Evolutionary conservation across 2,797 vertebrate species (phyloP), one percentile per base, ranked within the genome.

Genomic region (Sebastes melanostomus): DNA sequence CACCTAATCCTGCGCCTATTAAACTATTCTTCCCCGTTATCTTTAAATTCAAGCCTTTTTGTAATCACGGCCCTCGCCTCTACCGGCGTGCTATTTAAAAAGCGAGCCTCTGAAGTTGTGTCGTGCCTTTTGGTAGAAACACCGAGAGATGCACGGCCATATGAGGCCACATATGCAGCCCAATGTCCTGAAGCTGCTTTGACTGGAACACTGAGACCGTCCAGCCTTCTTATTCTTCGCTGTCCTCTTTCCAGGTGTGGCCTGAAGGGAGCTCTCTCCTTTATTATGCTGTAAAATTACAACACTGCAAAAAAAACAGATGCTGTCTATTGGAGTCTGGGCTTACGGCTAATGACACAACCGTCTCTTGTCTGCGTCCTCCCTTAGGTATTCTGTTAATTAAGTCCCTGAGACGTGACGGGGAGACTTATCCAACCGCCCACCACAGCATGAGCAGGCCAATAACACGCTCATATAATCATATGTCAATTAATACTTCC

Each of bases 311-410:
- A 67, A 88, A 86, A 87, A 83, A 16, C 91, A 92, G 92, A 91
- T 92, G 90, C 90, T 74, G 85, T 81, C 85, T 88, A 59, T 70
- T 86, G 72, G 83, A 86, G 80, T 81, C 79, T 81, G 75, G 70
- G 75, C 61, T 52, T 42, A 76, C 25, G 25, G 84, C 88, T 93
- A 92, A 93, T 92, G 90, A 91, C 93, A 92, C 91, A 80, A 92
- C 84, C 70, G 87, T 90, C 83, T 94, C 86, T 72, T 82, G 83
- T 87, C 69, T 67, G 79, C 30, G 78, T 90, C 87, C 88, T 89
- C 90, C 91, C 89, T 78, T 27, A 89, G 92, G 93, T 94, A 85
- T 80, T 87, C 82, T 84, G 77, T 91, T 94, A 92, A 94, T 93
- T 90, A 93, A 91, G 89, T 92, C 83, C 71, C 88, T 27, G 82